These are phyloP conservation scores for Ariopsis seemanni DNA, from an alignment of 2,113 vertebrate genomes.

Conservation along the genomic window DNA sequence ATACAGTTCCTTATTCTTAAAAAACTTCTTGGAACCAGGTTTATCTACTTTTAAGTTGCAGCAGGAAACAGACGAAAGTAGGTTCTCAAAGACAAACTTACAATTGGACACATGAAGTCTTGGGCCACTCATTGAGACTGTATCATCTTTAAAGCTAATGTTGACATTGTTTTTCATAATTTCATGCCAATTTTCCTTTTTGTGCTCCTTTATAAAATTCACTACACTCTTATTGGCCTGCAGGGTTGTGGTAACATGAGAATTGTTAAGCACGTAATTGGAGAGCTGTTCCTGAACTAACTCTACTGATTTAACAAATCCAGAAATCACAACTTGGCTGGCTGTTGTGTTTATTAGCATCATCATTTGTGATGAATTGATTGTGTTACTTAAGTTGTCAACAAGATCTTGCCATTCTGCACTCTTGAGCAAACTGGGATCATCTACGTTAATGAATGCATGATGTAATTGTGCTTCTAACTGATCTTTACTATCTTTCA, in stretches of 20 bases:
- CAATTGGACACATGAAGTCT: constrained; percentile 63
- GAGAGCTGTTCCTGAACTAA: constrained; percentile 59
- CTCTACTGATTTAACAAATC: constrained; percentile 64
- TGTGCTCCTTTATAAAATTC: constrained; percentile 69
- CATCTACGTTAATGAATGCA: constrained; percentile 65
- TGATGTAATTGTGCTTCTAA: constrained; percentile 64
- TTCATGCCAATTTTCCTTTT: constrained; percentile 44
- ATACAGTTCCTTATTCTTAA: constrained; percentile 61
- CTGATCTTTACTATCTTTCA: constrained; percentile 73
- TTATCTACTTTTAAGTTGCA: constrained; percentile 62
- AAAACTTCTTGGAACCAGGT: constrained; percentile 76
- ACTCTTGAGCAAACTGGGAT: constrained; percentile 61
- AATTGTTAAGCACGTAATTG: constrained; percentile 73
- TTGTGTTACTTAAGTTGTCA: constrained; percentile 40
- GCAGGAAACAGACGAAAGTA: constrained; percentile 60
- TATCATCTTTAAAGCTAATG: constrained; percentile 62
- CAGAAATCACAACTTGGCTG: constrained; percentile 71
- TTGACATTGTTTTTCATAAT: constrained; percentile 57
- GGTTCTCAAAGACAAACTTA: constrained; percentile 44
- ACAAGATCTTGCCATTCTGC: constrained; percentile 71
- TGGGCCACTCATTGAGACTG: constrained; percentile 73
- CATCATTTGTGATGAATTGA: constrained; percentile 54
- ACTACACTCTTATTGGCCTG: constrained; percentile 51
- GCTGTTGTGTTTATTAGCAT: constrained; percentile 55
- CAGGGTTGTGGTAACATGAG: constrained; percentile 62